Percentiles rank a stretch among this genome's conserved stretches.
Conservation (phyloP, 2,113 vertebrate genomes). For the Aegithalos caudatus region DNA sequence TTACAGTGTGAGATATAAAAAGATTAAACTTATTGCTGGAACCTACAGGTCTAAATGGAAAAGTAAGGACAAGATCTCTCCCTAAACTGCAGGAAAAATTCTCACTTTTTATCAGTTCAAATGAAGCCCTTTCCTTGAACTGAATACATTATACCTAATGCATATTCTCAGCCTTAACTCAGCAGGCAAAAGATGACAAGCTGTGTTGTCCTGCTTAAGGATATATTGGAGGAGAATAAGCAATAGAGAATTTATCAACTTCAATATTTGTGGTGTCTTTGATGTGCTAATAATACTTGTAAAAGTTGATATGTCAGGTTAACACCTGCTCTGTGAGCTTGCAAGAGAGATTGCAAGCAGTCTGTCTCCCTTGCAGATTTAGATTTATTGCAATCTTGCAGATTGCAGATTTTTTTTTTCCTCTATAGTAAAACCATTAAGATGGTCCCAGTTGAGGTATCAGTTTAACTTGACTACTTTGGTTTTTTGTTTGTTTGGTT, state of each 20-base stretch:
- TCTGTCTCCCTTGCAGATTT: not conserved
- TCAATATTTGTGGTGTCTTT: constrained; percentile 8
- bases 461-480: not conserved
- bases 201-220: not conserved
- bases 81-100: not conserved
- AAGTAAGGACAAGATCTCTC: not conserved
- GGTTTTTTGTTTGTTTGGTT: not conserved
- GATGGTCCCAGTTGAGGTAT: not conserved
- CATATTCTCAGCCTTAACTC: not conserved
- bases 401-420: not conserved
- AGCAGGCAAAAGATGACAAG: not conserved
- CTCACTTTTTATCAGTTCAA: not conserved
- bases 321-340: not conserved
- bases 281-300: constrained; percentile 1
- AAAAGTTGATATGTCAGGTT: not conserved
- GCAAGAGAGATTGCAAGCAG: not conserved
- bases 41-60: not conserved
- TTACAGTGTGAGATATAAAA: not conserved
- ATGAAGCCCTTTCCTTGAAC: not conserved
- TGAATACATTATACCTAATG: not conserved
- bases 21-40: not conserved
- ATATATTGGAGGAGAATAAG: not conserved
- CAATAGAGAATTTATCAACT: not conserved
- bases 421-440: not conserved
- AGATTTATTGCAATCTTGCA: too few relatives aligned